Conservation (phyloP, 2,888 invertebrate species). For the Heliconius ismenius region DNA sequence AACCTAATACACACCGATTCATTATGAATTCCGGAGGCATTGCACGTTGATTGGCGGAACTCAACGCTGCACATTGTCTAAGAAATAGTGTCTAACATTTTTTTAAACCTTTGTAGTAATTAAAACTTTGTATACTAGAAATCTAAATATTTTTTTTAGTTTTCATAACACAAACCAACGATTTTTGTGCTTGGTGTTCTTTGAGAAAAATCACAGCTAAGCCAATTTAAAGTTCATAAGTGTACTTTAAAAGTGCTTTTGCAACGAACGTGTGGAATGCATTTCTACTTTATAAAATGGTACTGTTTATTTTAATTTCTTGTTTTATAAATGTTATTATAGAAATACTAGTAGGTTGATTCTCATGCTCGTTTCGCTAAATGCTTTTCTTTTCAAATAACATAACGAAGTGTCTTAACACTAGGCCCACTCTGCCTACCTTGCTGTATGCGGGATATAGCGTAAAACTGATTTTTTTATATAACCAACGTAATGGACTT, state of each 20-base stretch:
- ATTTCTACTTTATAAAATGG: neutral
- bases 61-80: neutral
- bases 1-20: no score
- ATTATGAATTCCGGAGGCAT: neutral
- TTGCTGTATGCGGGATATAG: no score
- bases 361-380: no score
- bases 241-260: neutral
- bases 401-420: no score
- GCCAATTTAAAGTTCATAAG: conserved; percentile 2
- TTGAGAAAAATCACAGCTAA: neutral
- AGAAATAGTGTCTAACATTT: no score
- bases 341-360: no score
- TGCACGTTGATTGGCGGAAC: neutral
- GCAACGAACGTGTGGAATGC: neutral
- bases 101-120: neutral
- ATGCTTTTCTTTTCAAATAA: no score
- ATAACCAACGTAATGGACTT: no score
- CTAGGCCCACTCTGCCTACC: no score
- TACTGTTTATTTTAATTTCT: no score
- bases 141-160: neutral
- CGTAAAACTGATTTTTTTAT: no score
- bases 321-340: no score
- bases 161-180: neutral
- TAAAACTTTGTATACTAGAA: neutral
- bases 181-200: neutral